Base-by-base conservation (phyloP, 92 coral and sea anemone genomes). In the Porites rus region DNA sequence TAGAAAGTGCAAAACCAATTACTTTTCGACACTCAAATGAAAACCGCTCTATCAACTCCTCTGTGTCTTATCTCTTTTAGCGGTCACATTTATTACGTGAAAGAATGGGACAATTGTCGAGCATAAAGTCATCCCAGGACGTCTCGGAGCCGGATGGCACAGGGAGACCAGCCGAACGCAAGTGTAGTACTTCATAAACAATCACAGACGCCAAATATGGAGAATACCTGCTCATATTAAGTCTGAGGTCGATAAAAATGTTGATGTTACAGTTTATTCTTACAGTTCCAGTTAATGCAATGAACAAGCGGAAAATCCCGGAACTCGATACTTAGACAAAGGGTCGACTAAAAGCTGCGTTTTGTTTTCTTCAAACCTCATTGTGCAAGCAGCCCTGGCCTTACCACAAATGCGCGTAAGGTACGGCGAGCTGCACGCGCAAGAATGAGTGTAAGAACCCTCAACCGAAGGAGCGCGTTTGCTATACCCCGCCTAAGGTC, bases 171-270 rank as follows among this genome's bases (percentile, higher is more conserved):
- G 56, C 60, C 14, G 62, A 60, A 71, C 31, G 51, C 51, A 38
- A 72, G 78, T 82, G 86, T 62, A 52, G 61, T 20, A 8, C 78
- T 11, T 82, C 86, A 31, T 82, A 25, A 82, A 28, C 16, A 12
- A 77, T 1, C 2, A 24, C 3, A 10, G 21, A 16, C 16, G 4
- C 21, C 25, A 61, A 11, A 54, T 52, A 1, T 17, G n/a, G 2
- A 51, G 31, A 16, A 10, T 1, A 4, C 66, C n/a, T 14, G 1
- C 21, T 16, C 21, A 20, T 16, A 6, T 62, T 16, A n/a, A 16
- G 10, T 62, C 16, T 56, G 16, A 56, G 11, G 16, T 8, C 14
- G 17, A 50, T 10, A 8, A 17, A 59, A 5, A 61, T 16, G 69
- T 20, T n/a, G 19, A 14, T n/a, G 69, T 38, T 60, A 14, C 43